phyloP scores from a whole-genome alignment of 2,797 vertebrate species.

The Crenichthys baileyi region DNA sequence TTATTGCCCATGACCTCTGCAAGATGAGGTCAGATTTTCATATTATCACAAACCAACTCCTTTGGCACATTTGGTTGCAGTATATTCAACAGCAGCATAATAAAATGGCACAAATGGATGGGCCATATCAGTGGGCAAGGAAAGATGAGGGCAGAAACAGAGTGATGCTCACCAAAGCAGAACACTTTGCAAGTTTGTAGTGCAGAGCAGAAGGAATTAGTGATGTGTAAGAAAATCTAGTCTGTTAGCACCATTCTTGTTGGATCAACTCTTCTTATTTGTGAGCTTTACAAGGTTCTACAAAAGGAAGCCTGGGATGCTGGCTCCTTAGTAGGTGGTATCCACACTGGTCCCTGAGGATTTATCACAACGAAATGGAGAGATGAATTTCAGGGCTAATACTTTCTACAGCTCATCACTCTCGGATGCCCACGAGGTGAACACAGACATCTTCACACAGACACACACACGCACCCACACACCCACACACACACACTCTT shows the following conservation, averaged over 20 bases:
- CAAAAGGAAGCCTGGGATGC: slow-evolving; percentile 44
- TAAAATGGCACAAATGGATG: slow-evolving; percentile 66
- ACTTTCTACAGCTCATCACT: slow-evolving; percentile 70
- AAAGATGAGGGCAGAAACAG: slow-evolving; percentile 42
- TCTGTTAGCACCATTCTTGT: slow-evolving; percentile 61
- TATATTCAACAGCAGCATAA: slow-evolving; percentile 80
- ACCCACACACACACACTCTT: slow-evolving; percentile 17
- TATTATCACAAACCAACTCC: slow-evolving; percentile 81
- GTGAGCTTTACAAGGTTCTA: slow-evolving; percentile 45
- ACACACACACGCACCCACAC: slow-evolving; percentile 24
- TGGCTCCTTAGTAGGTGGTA: slow-evolving; percentile 39
- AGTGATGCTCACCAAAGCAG: slow-evolving; percentile 51
- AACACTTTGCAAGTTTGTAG: slow-evolving; percentile 45
- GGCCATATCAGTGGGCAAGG: slow-evolving; percentile 34
- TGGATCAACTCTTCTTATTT: slow-evolving; percentile 58
- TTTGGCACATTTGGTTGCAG: slow-evolving; percentile 75
- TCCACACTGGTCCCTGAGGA: slow-evolving; percentile 61
- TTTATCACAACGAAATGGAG: slow-evolving; percentile 67
- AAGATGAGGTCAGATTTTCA: slow-evolving; percentile 85
- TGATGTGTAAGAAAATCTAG: slow-evolving; percentile 66
- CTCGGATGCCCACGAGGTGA: slow-evolving; percentile 49
- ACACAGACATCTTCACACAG: slow-evolving; percentile 14
- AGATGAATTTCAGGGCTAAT: slow-evolving; percentile 74
- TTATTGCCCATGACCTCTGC: slow-evolving; percentile 81
- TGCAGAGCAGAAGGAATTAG: slow-evolving; percentile 55